Conservation (phyloP, 37 sponge, comb jelly and placozoan genomes). For the Diacarnus erythraeanus region DNA sequence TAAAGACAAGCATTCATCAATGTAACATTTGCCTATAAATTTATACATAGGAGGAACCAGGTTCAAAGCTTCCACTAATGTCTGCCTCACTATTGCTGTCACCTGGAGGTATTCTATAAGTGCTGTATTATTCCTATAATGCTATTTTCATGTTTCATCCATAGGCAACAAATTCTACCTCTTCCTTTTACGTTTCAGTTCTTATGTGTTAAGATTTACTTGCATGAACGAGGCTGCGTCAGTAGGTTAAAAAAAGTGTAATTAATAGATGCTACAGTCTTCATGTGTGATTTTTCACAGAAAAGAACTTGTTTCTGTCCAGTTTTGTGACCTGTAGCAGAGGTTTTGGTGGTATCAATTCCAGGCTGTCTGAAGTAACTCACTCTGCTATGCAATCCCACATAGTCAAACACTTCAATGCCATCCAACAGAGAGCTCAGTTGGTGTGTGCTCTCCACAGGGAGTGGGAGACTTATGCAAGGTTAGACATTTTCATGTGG, state of each 20-base stretch:
- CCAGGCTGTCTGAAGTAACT: constrained; percentile 15
- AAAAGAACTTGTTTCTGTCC: constrained; percentile 39
- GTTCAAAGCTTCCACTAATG: constrained; percentile 56
- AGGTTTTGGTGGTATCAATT: constrained; percentile 2
- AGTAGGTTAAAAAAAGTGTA: too few relatives aligned
- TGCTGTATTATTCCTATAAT: not conserved
- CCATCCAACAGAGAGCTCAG: constrained; percentile 14
- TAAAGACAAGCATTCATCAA: constrained; percentile 10
- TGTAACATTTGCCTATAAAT: not conserved
- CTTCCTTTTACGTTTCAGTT: constrained; percentile 51
- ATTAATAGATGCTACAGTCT: not conserved
- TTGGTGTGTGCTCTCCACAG: constrained; percentile 15
- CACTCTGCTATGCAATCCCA: constrained; percentile 14
- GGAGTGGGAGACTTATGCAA: constrained; percentile 52
- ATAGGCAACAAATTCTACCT: constrained; percentile 70
- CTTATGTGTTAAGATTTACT: constrained; percentile 47
- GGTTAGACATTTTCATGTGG: constrained; percentile 12
- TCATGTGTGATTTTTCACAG: constrained; percentile 10
- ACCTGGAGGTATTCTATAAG: constrained; percentile 69
- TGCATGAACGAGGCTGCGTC: constrained; percentile 32
- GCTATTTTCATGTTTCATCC: too few relatives aligned
- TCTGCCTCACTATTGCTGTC: constrained; percentile 71
- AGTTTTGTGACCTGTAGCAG: constrained; percentile 26
- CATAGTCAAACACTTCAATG: constrained; percentile 33
- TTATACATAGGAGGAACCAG: constrained; percentile 57